phyloP scores from a whole-genome alignment of 1,140 invertebrate genomes.

The Drosophila arawakana region DNA sequence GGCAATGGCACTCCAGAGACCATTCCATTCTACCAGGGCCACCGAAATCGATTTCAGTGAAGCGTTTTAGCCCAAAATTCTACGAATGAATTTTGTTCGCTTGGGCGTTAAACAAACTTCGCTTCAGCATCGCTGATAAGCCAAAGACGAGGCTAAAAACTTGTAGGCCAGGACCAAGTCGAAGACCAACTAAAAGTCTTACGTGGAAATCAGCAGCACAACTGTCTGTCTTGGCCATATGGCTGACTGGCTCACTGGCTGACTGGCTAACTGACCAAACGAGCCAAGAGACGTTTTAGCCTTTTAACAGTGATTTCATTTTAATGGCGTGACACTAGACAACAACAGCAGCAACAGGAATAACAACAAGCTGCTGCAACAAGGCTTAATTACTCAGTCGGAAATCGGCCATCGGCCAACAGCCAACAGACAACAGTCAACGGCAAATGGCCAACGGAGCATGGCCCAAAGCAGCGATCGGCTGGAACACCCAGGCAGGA shows the following conservation, averaged over 20 bases:
- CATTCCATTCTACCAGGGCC: slow-evolving; percentile 8
- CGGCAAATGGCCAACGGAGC: slow-evolving; percentile 11
- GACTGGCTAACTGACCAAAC: slow-evolving; percentile 57
- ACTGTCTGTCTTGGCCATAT: slow-evolving; percentile 40
- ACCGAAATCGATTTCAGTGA: slow-evolving; percentile 71
- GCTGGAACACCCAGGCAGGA: slow-evolving; percentile 73
- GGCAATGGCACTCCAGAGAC: slow-evolving; percentile 81
- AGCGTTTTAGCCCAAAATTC: slow-evolving; percentile 63
- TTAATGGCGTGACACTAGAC: slow-evolving; percentile 83
- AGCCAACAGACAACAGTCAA: not conserved
- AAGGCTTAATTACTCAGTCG: slow-evolving; percentile 81
- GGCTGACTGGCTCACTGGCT: slow-evolving; percentile 10
- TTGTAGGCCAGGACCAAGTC: not conserved
- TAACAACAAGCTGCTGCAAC: slow-evolving; percentile 53
- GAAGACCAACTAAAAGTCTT: slow-evolving; percentile 43
- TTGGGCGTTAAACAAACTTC: slow-evolving; percentile 69
- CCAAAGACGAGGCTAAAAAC: slow-evolving; percentile 6
- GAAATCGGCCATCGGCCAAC: slow-evolving; percentile 68
- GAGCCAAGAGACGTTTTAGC: slow-evolving; percentile 44
- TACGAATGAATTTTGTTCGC: slow-evolving; percentile 74
- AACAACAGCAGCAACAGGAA: slow-evolving; percentile 44
- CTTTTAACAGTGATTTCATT: slow-evolving; percentile 78
- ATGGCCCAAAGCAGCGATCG: slow-evolving; percentile 49
- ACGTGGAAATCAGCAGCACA: slow-evolving; percentile 74
- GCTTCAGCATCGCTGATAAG: slow-evolving; percentile 71